phyloP scores from a whole-genome alignment of 2,797 vertebrate genomes.

The Pygocentrus nattereri region DNA sequence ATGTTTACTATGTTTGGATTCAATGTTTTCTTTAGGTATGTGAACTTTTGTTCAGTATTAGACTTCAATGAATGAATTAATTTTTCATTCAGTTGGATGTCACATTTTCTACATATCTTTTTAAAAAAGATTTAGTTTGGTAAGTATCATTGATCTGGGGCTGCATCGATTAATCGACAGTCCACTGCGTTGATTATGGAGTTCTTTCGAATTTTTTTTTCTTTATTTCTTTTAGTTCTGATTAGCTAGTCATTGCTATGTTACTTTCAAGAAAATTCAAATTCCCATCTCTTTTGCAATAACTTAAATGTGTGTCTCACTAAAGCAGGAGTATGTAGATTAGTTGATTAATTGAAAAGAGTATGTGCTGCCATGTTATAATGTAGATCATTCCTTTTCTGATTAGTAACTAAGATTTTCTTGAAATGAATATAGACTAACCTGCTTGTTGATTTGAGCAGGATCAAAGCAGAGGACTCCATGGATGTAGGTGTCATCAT shows the following conservation, averaged over 20 bases:
- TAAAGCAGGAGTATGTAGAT: too few species aligned
- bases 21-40: conserved; percentile 80
- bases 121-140: background rate
- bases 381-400: background rate
- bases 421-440: background rate
- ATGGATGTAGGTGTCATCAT: conserved; percentile 78
- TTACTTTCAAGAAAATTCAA: too few species aligned
- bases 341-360: too few species aligned
- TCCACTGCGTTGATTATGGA: background rate
- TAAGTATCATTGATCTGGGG: too few species aligned
- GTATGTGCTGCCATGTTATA: background rate
- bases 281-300: background rate
- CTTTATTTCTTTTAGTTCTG: too few species aligned
- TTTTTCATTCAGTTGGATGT: background rate
- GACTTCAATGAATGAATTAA: background rate
- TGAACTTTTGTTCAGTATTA: background rate
- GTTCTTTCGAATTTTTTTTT: too few species aligned
- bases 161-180: too few species aligned
- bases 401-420: background rate
- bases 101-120: too few species aligned
- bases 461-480: conserved; percentile 77
- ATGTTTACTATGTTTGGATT: conserved; percentile 83
- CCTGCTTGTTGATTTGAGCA: conserved; percentile 43
- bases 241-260: background rate
- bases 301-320: too few species aligned